A percentile compares a stretch with the other conserved stretches of the same genome.
Conservation (phyloP, 1,140 invertebrate species). For the Amyelois transitella region DNA sequence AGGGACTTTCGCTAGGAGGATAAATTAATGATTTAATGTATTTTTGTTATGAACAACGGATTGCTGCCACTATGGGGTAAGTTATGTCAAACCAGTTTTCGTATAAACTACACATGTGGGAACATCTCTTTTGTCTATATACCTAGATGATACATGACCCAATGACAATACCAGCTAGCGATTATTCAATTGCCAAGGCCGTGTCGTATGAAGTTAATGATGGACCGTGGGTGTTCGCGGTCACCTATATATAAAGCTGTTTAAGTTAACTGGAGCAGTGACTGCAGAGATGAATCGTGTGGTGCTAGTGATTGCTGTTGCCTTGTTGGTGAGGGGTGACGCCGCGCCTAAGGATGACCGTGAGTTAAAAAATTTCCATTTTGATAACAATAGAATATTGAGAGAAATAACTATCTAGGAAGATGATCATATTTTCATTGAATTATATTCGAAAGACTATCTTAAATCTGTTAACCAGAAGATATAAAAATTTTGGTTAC, state of each 20-base stretch:
- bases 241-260: slow-evolving; percentile 28
- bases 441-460: too few relatives aligned
- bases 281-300: slow-evolving; percentile 17
- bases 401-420: too few relatives aligned
- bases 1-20: too few relatives aligned
- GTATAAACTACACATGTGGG: too few relatives aligned
- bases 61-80: too few relatives aligned
- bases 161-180: slow-evolving; percentile 14
- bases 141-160: background rate
- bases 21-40: too few relatives aligned
- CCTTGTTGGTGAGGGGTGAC: slow-evolving; percentile 9
- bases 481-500: too few relatives aligned
- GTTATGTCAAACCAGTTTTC: too few relatives aligned
- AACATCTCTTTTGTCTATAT: background rate
- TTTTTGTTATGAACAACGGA: too few relatives aligned
- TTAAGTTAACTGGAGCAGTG: slow-evolving; percentile 20
- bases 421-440: too few relatives aligned
- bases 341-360: slow-evolving; percentile 22
- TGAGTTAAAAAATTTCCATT: slow-evolving; percentile 16
- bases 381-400: too few relatives aligned
- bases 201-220: slow-evolving; percentile 25
- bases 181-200: slow-evolving; percentile 36
- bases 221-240: slow-evolving; percentile 27
- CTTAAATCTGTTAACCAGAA: too few relatives aligned
- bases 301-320: slow-evolving; percentile 17